These are phyloP conservation scores for Passerculus sandwichensis DNA, from an alignment of 2,797 vertebrate species.

Conservation along the genomic window DNA sequence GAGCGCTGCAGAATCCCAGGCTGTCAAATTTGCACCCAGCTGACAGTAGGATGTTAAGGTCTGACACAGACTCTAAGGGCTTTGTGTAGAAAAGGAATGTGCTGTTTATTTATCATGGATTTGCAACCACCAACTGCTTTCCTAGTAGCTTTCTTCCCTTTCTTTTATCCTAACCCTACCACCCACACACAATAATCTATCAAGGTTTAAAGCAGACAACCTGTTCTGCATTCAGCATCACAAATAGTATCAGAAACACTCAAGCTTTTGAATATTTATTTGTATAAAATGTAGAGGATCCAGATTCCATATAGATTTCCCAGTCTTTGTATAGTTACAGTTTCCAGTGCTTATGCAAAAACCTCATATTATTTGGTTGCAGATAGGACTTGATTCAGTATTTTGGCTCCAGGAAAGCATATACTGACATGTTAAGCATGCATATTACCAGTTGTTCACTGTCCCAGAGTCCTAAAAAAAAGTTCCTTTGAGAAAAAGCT, in stretches of 20 bases:
- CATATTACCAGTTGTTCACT: constrained; percentile 38
- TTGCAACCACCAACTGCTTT: constrained; percentile 56
- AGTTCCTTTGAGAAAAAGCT: constrained; percentile 56
- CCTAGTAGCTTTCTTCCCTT: constrained; percentile 39
- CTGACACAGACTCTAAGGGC: constrained; percentile 27
- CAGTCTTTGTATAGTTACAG: neutral
- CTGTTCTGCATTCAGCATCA: constrained; percentile 33
- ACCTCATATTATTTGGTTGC: constrained; percentile 2
- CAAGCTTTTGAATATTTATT: constrained; percentile 1
- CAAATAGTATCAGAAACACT: constrained; percentile 8
- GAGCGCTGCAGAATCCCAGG: constrained; percentile 9
- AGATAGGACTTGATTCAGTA: constrained; percentile 28
- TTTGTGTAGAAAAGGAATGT: constrained; percentile 48
- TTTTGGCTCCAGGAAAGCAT: constrained; percentile 27
- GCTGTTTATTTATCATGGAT: constrained; percentile 60
- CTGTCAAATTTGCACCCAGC: constrained; percentile 36
- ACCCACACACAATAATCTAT: constrained; percentile 45
- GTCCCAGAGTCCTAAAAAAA: constrained; percentile 31
- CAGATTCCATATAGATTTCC: neutral
- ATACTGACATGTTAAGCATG: constrained; percentile 26
- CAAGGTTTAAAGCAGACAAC: constrained; percentile 42
- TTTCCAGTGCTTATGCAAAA: constrained; percentile 28
- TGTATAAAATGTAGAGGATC: neutral
- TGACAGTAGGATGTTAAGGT: constrained; percentile 29
- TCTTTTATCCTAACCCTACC: constrained; percentile 54